Percentiles rank a stretch among this genome's conserved stretches.
Conservation (phyloP, 2,888 invertebrate genomes). For the Netelia melanura region DNA sequence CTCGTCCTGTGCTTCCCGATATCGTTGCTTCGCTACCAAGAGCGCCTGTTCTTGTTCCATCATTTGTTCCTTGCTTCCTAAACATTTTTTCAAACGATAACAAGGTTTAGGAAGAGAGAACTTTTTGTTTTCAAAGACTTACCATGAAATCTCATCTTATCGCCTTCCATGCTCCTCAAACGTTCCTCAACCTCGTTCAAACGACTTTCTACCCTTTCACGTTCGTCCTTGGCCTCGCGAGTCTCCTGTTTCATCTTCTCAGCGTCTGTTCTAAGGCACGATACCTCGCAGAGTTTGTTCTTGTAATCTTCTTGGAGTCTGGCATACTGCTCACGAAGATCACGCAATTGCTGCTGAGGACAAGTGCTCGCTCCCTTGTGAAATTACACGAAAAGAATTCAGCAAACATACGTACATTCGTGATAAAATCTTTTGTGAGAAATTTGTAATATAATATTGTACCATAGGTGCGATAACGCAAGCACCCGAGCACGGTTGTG, state of each 20-base stretch:
- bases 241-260: slow-evolving; percentile 85
- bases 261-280: slow-evolving; percentile 85
- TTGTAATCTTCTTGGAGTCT: slow-evolving; percentile 89
- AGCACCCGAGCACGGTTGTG: slow-evolving; percentile 75
- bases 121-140: background rate
- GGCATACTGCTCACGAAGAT: slow-evolving; percentile 87
- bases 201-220: slow-evolving; percentile 87
- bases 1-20: slow-evolving; percentile 87
- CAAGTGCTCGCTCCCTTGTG: slow-evolving; percentile 76
- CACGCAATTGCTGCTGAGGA: slow-evolving; percentile 87
- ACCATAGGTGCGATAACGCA: slow-evolving; percentile 78
- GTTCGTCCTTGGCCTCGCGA: slow-evolving; percentile 84
- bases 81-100: background rate
- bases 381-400: background rate
- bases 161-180: slow-evolving; percentile 83
- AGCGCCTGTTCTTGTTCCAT: slow-evolving; percentile 88
- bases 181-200: slow-evolving; percentile 87
- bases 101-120: background rate
- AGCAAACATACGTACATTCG: background rate
- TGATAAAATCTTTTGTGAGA: slow-evolving; percentile 8
- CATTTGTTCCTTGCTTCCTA: slow-evolving; percentile 88
- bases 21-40: slow-evolving; percentile 86
- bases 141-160: slow-evolving; percentile 82
- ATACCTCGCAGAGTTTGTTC: slow-evolving; percentile 89
- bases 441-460: background rate